Base-by-base conservation (phyloP, 2,888 invertebrate species). In the Drosophila parthenogenetica region DNA sequence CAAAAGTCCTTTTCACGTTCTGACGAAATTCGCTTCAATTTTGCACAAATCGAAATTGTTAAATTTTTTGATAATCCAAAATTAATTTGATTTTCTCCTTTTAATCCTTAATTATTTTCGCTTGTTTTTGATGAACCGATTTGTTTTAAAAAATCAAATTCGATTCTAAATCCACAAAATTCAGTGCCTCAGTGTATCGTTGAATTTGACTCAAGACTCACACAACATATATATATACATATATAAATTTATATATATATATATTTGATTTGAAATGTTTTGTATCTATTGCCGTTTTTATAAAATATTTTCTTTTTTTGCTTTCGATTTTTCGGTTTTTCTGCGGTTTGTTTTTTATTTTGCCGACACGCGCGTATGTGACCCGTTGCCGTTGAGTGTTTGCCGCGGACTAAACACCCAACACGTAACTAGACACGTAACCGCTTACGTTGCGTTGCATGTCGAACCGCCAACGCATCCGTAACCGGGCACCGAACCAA, bases 351-450 rank as follows among this genome's bases (percentile, higher is more conserved):
- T 35, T 13, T 35, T 35, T 35, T 35, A 13, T 35, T 35, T 77
- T 75, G 68, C 73, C 85, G 81, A 84, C 77, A 87, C 71, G 79
- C 81, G 81, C 87, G 81, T 75, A 46, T 64, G 57, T 73, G 87
- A 81, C 71, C 81, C 81, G 81, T 79, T 78, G 71, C 74, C 77
- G 72, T 82, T 77, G 83, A 81, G 67, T 84, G 77, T 79, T 78
- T 79, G 75, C 72, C 72, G 77, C 76, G 72, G 76, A 76, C 79
- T 77, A 65, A 65, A 63, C 68, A 60, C 53, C 8, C 11, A 37
- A 50, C 59, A 73, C 75, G 75, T 77, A 68, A 73, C 58, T 77
- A 59, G 35, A 35, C 65, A 69, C 75, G 70, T 74, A 78, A 74
- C 39, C 75, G 40, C 66, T 74, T 67, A 79, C 75, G 69, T 75